Conservation (phyloP, 2,797 vertebrate genomes). For the Aphelocoma californica region DNA sequence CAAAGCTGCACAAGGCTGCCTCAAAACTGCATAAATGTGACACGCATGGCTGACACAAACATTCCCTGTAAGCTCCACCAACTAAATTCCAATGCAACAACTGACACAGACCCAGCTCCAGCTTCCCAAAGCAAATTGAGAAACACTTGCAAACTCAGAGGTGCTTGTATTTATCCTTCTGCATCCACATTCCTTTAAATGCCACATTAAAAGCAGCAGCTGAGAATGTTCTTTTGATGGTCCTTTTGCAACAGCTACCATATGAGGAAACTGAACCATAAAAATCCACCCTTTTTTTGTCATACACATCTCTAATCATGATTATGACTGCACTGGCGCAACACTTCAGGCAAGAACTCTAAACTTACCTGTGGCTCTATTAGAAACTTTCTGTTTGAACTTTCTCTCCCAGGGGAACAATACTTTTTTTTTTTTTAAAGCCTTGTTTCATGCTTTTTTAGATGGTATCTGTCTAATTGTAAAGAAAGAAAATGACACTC, state of each 20-base stretch:
- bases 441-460: background rate
- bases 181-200: conserved; percentile 1
- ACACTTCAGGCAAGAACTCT: background rate
- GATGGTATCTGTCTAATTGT: background rate
- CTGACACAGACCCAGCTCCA: background rate
- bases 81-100: background rate
- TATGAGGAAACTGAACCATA: background rate
- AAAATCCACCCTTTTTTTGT: background rate
- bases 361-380: background rate
- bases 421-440: background rate
- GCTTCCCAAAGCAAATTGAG: background rate
- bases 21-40: background rate
- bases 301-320: background rate
- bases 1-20: background rate
- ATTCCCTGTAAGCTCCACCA: background rate
- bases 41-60: background rate
- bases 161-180: background rate
- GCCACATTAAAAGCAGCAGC: background rate
- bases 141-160: background rate
- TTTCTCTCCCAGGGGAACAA: background rate
- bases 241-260: background rate
- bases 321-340: background rate
- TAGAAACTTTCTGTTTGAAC: conserved; percentile 9
- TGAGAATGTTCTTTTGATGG: background rate
- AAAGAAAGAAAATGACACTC: background rate